Percentiles rank a stretch among this genome's conserved stretches.
Evolutionary conservation across 2,113 vertebrate species (phyloP).

Genomic region (Hemicordylus capensis): DNA sequence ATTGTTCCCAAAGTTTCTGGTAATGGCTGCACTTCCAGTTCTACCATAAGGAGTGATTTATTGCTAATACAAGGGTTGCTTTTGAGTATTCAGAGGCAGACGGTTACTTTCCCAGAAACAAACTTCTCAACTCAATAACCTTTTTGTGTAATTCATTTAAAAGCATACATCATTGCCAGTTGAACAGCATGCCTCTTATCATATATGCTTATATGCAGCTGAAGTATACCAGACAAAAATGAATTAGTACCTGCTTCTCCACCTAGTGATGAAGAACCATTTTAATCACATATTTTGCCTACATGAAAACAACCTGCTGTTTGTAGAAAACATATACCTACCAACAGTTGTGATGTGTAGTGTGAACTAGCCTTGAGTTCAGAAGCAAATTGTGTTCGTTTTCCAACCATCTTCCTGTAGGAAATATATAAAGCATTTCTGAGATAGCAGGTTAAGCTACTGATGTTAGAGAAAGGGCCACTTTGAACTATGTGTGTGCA

Average conservation of each 20-base stretch:
- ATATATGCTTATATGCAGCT: background rate
- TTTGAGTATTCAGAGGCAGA: background rate
- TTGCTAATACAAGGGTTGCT: background rate
- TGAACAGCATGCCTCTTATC: background rate
- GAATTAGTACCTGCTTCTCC: background rate
- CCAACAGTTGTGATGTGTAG: background rate
- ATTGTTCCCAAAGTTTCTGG: slow-evolving; percentile 35
- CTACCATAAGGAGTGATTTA: background rate
- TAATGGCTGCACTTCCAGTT: background rate
- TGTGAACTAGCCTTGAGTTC: background rate
- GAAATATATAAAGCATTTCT: background rate
- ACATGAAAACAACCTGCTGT: background rate
- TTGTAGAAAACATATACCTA: background rate
- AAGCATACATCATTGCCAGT: background rate
- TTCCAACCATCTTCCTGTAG: background rate
- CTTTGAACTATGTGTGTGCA: too few species aligned
- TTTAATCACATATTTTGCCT: background rate
- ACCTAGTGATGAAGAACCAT: background rate
- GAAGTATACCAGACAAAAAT: background rate
- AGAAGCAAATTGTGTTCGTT: background rate
- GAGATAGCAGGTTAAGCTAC: background rate
- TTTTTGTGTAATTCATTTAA: background rate
- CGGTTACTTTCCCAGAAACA: background rate
- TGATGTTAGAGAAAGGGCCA: too few species aligned
- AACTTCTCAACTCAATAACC: background rate